phyloP scores from a whole-genome alignment of 2,797 vertebrate species.

The Liasis olivaceus region DNA sequence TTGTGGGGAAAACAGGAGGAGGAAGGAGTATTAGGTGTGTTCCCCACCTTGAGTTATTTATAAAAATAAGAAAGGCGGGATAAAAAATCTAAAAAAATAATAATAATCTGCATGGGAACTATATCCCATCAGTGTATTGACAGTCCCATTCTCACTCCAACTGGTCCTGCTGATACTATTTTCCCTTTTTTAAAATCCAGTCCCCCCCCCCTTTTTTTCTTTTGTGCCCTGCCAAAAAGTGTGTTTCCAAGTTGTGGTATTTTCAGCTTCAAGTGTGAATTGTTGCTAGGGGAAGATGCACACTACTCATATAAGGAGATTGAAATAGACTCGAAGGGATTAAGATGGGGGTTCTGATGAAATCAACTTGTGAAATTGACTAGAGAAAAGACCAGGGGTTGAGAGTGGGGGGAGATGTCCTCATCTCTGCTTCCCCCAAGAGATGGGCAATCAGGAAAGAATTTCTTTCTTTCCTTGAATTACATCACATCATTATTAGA shows the following conservation, averaged over 20 bases:
- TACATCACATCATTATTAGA: neutral
- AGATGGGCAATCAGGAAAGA: neutral
- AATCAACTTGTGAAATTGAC: neutral
- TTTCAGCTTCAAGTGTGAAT: neutral
- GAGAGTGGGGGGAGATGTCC: neutral
- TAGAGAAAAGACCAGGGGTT: neutral
- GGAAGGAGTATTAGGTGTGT: no score
- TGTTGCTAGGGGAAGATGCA: neutral
- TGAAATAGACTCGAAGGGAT: neutral
- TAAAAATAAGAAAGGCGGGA: no score
- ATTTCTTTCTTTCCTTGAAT: neutral
- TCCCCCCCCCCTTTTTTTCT: neutral
- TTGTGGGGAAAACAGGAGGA: no score
- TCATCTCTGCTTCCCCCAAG: neutral
- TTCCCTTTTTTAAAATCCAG: neutral
- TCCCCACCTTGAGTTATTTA: no score
- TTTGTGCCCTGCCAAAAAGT: neutral
- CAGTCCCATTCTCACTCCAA: neutral
- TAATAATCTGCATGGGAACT: neutral
- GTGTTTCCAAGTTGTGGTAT: neutral
- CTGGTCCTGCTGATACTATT: neutral
- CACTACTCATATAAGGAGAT: neutral
- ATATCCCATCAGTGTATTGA: neutral
- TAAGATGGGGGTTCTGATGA: neutral
- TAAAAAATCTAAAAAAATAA: no score